Conservation (phyloP, 2,888 invertebrate species). For the Galerucella pusilla region DNA sequence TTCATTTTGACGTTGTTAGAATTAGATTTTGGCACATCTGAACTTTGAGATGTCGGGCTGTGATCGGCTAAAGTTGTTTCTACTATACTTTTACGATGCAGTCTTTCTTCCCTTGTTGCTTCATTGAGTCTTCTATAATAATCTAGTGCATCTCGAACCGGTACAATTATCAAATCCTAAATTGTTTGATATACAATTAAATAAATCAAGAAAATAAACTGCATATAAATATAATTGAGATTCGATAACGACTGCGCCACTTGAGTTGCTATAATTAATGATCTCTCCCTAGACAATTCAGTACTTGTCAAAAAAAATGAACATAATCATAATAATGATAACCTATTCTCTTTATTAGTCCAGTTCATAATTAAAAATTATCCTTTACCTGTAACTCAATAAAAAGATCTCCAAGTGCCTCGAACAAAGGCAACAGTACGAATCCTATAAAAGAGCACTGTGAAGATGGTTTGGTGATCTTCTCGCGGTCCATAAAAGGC, state of each 20-base stretch:
- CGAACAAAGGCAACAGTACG: constrained; percentile 82
- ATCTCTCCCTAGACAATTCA: too few species aligned
- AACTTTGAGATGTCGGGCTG: constrained; percentile 63
- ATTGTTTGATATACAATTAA: too few species aligned
- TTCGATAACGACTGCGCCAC: too few species aligned
- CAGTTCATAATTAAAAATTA: too few species aligned
- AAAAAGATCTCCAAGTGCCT: constrained; percentile 79
- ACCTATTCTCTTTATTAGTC: too few species aligned
- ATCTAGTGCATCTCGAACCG: constrained; percentile 72
- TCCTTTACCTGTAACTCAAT: constrained; percentile 75
- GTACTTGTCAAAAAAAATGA: too few species aligned
- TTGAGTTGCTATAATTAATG: too few species aligned
- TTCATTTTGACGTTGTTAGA: constrained; percentile 69
- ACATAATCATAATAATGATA: too few species aligned
- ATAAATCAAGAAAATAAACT: too few species aligned
- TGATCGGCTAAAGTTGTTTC: constrained; percentile 63
- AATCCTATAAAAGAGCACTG: constrained; percentile 87
- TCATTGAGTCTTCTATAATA: constrained; percentile 73
- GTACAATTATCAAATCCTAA: constrained; percentile 72
- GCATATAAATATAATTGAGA: too few species aligned
- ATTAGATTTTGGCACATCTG: constrained; percentile 65
- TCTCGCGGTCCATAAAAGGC: constrained; percentile 88
- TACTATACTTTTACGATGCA: constrained; percentile 71
- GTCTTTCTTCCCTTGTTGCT: constrained; percentile 70
- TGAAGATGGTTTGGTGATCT: constrained; percentile 85